Base-by-base conservation (phyloP, 2,888 invertebrate species). In the Noctua janthe region DNA sequence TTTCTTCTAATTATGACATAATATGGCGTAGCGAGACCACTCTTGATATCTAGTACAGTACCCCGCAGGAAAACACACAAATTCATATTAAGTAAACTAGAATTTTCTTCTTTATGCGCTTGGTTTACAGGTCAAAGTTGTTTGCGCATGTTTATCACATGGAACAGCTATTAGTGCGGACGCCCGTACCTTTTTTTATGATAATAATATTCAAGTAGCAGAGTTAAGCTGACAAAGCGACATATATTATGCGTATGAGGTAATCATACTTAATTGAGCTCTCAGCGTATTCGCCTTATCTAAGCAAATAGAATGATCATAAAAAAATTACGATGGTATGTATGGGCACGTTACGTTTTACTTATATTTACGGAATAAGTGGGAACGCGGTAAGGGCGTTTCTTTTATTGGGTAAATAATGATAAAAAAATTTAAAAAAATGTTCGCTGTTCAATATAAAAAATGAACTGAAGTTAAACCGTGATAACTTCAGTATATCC, bases 1-100 rank as follows among this genome's bases (percentile, higher is more conserved):
- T 88, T 88, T 89, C 86, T 90, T 90, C 91, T 89, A 89, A 89
- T 89, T 89, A 90, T 84, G 81, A 88, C 84, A 84, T 86, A 84
- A 89, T 86, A 81, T 86, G 81, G 75, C 84, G 78, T 81, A 81
- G 86, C 71, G 80, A 78, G 84, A 84, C 86, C 88, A 87, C 90
- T 89, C 81, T 71, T 80, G 83, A 80, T 84, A 90, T 83, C 83
- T 84, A 87, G 72, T 83, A 86, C 83, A 84, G 82, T 51, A 43
- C 49, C 78, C 75, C 59, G 80, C 71, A 84, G 73, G 73, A 75
- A 89, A 83, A 89, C 82, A 89, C 75, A 84, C 80, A 82, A 87
- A 86, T 79, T 84, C 49, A 80, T 76, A 62, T 74, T 72, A 77
- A 39, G 10, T 47, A 29, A 74, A 77, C 35, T 35, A 56, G 77